Percentiles rank a stretch among this genome's conserved stretches.
Evolutionary conservation across 2,888 invertebrate genomes (phyloP).

Genomic region (Vannuccia rotundouncinata): DNA sequence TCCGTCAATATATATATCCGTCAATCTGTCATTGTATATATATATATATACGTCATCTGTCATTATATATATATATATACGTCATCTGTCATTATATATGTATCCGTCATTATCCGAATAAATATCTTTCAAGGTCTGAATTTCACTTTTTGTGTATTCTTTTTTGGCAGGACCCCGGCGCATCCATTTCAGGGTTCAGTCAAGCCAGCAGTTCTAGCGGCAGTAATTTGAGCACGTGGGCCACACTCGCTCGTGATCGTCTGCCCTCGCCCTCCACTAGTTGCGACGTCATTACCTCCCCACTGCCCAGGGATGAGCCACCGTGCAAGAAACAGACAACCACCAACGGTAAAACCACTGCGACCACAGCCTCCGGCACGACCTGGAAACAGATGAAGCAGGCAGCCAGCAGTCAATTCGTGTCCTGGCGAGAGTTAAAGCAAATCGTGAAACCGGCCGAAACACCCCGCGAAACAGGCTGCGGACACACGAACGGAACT

Average conservation of each 20-base stretch:
- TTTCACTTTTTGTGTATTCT: too few relatives aligned
- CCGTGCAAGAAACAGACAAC: neutral
- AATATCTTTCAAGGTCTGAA: too few relatives aligned
- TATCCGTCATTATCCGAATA: too few relatives aligned
- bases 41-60: too few relatives aligned
- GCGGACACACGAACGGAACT: too few relatives aligned
- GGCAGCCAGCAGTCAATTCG: constrained; percentile 27
- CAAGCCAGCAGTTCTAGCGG: constrained; percentile 11
- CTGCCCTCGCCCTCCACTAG: neutral
- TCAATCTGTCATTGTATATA: too few relatives aligned
- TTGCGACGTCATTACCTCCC: neutral
- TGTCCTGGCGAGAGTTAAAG: constrained; percentile 34
- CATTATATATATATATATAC: too few relatives aligned
- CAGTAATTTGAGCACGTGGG: constrained; percentile 21
- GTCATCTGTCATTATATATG: too few relatives aligned
- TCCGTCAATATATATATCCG: too few relatives aligned
- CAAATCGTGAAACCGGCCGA: neutral
- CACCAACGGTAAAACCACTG: constrained; percentile 14
- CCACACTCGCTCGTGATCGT: neutral
- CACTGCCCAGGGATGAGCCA: neutral
- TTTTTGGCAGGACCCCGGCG: constrained; percentile 3
- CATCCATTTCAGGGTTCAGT: neutral
- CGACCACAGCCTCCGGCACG: neutral
- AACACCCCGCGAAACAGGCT: neutral
- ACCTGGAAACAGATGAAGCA: constrained; percentile 36